A percentile compares a stretch with the other conserved stretches of the same genome.
Evolutionary conservation across 1,140 invertebrate genomes (phyloP).

Genomic region (Acromyrmex heyeri): DNA sequence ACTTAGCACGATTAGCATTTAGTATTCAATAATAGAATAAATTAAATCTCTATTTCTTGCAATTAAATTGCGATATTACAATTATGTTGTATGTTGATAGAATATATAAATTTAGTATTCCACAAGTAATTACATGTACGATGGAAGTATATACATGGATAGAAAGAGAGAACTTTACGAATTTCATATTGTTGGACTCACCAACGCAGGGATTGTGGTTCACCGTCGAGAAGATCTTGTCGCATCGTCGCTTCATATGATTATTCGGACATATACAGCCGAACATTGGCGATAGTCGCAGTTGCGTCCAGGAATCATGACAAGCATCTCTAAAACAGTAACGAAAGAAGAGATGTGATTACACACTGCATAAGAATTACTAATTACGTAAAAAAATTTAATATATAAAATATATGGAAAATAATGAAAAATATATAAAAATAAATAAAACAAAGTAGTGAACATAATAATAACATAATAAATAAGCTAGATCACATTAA

Average conservation of each 20-base stretch:
- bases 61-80: constrained; percentile 12
- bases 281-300: constrained; percentile 94
- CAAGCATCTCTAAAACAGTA: constrained; percentile 90
- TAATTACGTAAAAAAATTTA: background rate
- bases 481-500: background rate
- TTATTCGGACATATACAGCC: constrained; percentile 96
- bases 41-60: constrained; percentile 9
- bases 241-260: constrained; percentile 94
- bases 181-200: constrained; percentile 88
- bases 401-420: background rate
- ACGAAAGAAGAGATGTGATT: background rate
- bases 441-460: background rate
- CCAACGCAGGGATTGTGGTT: constrained; percentile 97
- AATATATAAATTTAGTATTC: background rate
- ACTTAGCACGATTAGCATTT: background rate
- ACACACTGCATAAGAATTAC: background rate
- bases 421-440: constrained; percentile 4
- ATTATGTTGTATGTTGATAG: background rate
- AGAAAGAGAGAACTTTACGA: constrained; percentile 43
- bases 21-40: background rate
- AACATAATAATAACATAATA: background rate
- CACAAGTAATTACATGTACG: constrained; percentile 55
- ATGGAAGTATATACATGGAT: constrained; percentile 51
- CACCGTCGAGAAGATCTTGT: constrained; percentile 93
- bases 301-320: constrained; percentile 93